Evolutionary conservation across 2,113 vertebrate species (phyloP).

Genomic region (Anarhynchus alexandrinus): DNA sequence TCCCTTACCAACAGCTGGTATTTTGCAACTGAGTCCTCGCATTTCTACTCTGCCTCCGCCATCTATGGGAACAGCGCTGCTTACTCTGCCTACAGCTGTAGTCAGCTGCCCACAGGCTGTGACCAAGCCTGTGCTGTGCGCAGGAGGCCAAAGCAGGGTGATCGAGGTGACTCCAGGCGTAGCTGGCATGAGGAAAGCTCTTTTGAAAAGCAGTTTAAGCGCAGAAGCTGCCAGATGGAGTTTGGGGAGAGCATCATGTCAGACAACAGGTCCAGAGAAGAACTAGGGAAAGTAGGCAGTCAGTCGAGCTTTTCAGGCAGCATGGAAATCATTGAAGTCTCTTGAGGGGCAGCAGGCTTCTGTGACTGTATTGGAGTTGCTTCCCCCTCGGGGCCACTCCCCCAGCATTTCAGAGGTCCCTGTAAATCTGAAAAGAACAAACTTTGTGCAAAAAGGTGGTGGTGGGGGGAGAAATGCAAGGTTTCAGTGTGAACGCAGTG

Average conservation of each 20-base stretch:
- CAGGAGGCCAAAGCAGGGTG: conserved; percentile 76
- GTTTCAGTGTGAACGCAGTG: conserved; percentile 29
- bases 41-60: conserved; percentile 85
- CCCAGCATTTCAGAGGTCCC: conserved; percentile 53
- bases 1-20: conserved; percentile 86
- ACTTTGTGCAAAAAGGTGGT: neutral
- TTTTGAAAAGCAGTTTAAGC: conserved; percentile 96
- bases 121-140: conserved; percentile 81
- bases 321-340: conserved; percentile 96
- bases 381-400: neutral
- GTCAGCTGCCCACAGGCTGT: conserved; percentile 76
- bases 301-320: conserved; percentile 93
- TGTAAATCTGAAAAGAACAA: conserved; percentile 72
- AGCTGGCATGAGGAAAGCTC: conserved; percentile 97
- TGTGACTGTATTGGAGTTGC: neutral
- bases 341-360: conserved; percentile 71
- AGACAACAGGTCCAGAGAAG: conserved; percentile 83
- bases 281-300: conserved; percentile 83
- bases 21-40: conserved; percentile 82
- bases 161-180: conserved; percentile 83
- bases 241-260: conserved; percentile 85
- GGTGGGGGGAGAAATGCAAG: neutral
- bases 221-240: conserved; percentile 96
- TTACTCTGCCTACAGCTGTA: conserved; percentile 77
- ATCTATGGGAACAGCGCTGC: conserved; percentile 71